A percentile compares a stretch with the other conserved stretches of the same genome.
Evolutionary conservation across 1,140 invertebrate species (phyloP).

Genomic region (Drosophila teissieri): DNA sequence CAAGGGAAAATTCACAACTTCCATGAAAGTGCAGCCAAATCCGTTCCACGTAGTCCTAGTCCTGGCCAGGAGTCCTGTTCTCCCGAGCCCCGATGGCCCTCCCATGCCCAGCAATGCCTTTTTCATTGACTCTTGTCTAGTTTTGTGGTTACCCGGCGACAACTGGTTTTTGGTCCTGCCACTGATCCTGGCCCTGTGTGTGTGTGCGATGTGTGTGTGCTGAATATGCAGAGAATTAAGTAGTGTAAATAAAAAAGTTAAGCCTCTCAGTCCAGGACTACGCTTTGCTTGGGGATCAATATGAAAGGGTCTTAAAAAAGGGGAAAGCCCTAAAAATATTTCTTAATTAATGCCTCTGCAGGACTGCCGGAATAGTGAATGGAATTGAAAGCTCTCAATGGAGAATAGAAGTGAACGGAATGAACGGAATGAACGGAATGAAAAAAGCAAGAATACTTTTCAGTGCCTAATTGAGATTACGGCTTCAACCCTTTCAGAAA

Average conservation of each 20-base stretch:
- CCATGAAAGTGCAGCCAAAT: conserved; percentile 66
- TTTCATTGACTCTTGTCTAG: conserved; percentile 69
- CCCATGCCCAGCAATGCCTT: conserved; percentile 54
- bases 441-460: neutral
- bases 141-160: conserved; percentile 72
- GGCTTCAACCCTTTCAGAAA: conserved; percentile 8
- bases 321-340: conserved; percentile 53
- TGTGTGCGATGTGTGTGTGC: conserved; percentile 7
- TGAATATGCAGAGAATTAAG: conserved; percentile 74
- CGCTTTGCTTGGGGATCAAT: conserved; percentile 32
- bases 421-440: neutral
- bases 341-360: conserved; percentile 64
- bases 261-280: conserved; percentile 32
- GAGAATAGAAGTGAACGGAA: too few relatives aligned
- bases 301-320: neutral
- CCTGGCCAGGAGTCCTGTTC: conserved; percentile 27
- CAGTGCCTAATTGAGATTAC: neutral
- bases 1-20: conserved; percentile 60
- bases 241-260: conserved; percentile 66
- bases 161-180: conserved; percentile 59
- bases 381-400: conserved; percentile 3
- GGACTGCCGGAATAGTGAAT: neutral
- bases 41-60: conserved; percentile 48
- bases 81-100: conserved; percentile 54
- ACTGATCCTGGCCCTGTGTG: neutral